A percentile compares a stretch with the other conserved stretches of the same genome.
These are phyloP conservation scores for Synergus laeviventris DNA, from an alignment of 2,888 invertebrate species.

Conservation along the genomic window DNA sequence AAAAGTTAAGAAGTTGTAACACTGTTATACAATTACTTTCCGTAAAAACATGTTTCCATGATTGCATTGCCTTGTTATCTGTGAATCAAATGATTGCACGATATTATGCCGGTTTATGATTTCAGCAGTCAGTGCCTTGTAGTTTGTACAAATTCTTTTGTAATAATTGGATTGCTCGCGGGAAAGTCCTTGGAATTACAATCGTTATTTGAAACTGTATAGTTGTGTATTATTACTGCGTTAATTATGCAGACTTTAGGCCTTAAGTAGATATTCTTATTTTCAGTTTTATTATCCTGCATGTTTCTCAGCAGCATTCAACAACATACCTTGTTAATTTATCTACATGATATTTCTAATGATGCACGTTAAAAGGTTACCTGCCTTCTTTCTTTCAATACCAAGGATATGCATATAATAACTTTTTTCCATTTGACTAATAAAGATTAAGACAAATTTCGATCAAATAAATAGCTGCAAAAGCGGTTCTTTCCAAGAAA, in stretches of 20 bases:
- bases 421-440: background rate
- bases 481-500: background rate
- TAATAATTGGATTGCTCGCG: conserved; percentile 36
- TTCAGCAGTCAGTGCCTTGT: conserved; percentile 26
- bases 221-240: conserved; percentile 1
- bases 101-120: conserved; percentile 32
- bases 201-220: conserved; percentile 21
- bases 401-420: background rate
- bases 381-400: background rate
- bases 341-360: background rate
- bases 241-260: conserved; percentile 12
- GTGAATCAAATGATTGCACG: conserved; percentile 35
- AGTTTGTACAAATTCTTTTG: conserved; percentile 34
- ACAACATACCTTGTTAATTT: background rate
- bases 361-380: background rate
- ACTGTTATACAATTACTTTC: conserved; percentile 1
- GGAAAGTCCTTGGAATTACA: conserved; percentile 35
- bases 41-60: conserved; percentile 21
- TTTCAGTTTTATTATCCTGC: background rate
- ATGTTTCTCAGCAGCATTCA: background rate
- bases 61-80: conserved; percentile 24
- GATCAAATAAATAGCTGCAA: background rate
- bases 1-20: background rate
- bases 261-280: background rate
- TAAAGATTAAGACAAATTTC: background rate